Percentiles rank a stretch among this genome's conserved stretches.
These are phyloP conservation scores for Danio choprae DNA, from an alignment of 2,797 vertebrate genomes.

Conservation along the genomic window DNA sequence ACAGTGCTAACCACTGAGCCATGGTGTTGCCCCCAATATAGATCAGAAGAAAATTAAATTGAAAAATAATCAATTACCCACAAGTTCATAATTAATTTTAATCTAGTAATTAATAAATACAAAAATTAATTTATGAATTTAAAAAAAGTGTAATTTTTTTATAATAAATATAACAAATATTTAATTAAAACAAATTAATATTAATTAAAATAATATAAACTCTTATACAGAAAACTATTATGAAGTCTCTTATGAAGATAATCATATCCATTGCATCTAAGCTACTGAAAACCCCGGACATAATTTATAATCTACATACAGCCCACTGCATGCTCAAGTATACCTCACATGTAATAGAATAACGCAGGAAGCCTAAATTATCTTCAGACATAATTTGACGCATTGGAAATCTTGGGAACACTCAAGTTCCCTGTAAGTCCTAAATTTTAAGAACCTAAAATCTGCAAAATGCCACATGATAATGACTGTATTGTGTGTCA, in stretches of 20 bases:
- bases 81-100: too few relatives aligned
- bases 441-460: background rate
- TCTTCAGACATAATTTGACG: background rate
- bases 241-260: fast-evolving
- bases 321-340: background rate
- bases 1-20: too few relatives aligned
- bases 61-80: too few relatives aligned
- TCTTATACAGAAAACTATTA: background rate
- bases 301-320: background rate
- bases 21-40: too few relatives aligned
- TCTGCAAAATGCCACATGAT: conserved; percentile 12
- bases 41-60: too few relatives aligned
- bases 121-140: too few relatives aligned
- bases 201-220: too few relatives aligned
- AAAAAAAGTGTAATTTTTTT: too few relatives aligned
- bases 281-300: background rate
- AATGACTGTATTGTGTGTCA: conserved; percentile 25
- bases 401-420: background rate
- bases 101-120: too few relatives aligned
- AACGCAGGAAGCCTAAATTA: background rate
- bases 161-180: too few relatives aligned
- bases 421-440: background rate
- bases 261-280: too few relatives aligned
- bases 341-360: background rate
- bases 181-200: too few relatives aligned